Conservation (phyloP, 2,113 vertebrate species). For the Probosciger aterrimus region DNA sequence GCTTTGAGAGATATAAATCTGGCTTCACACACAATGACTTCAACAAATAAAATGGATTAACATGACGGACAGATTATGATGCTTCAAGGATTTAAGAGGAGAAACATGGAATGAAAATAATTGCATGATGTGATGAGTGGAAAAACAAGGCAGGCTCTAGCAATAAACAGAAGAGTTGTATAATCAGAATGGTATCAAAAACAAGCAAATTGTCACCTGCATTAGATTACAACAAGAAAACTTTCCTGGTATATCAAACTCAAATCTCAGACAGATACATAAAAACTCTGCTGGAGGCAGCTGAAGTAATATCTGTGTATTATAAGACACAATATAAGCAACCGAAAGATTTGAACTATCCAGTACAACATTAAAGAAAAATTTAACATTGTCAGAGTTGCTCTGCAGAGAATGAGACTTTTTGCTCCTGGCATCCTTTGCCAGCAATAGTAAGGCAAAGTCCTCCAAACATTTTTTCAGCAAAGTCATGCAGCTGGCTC, state of each 20-base stretch:
- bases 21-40: constrained; percentile 1
- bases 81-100: constrained; percentile 20
- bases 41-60: constrained; percentile 45
- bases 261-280: neutral
- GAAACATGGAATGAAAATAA: constrained; percentile 40
- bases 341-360: neutral
- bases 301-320: neutral
- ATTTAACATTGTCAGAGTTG: neutral
- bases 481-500: neutral
- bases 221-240: neutral
- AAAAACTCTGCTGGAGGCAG: neutral
- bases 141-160: neutral
- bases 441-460: neutral
- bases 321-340: neutral
- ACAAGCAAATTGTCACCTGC: neutral
- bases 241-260: neutral
- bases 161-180: neutral
- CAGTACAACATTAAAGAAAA: neutral
- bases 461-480: neutral
- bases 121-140: neutral
- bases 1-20: constrained; percentile 71
- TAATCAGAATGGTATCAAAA: neutral
- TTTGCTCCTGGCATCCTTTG: neutral
- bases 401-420: neutral
- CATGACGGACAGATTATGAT: constrained; percentile 29